phyloP scores from a whole-genome alignment of 1,140 invertebrate genomes.

The Epicauta chinensis region DNA sequence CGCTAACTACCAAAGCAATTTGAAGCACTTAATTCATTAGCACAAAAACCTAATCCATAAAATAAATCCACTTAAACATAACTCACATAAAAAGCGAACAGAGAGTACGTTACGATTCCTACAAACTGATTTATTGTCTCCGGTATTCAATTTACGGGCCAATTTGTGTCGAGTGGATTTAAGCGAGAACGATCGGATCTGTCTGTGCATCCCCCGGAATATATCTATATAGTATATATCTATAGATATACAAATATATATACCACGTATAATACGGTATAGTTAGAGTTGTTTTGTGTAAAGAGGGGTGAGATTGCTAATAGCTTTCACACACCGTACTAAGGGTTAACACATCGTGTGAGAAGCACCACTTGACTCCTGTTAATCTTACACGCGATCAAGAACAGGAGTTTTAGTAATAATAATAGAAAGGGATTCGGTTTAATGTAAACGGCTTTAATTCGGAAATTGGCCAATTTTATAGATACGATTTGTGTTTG shows the following conservation, averaged over 20 bases:
- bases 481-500: constrained; percentile 1
- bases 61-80: constrained; percentile 39
- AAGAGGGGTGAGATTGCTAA: constrained; percentile 22
- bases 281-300: background rate
- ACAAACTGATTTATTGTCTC: constrained; percentile 37
- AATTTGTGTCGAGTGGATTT: constrained; percentile 40
- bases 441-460: constrained; percentile 14
- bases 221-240: too few species aligned
- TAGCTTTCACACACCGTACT: constrained; percentile 28
- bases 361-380: constrained; percentile 38
- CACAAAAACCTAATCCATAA: constrained; percentile 37
- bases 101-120: constrained; percentile 32
- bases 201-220: background rate
- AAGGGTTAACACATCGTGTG: constrained; percentile 40
- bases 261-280: too few species aligned
- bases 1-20: too few species aligned
- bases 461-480: constrained; percentile 7
- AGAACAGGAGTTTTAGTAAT: too few species aligned
- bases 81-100: constrained; percentile 31
- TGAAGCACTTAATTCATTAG: constrained; percentile 34
- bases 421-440: too few species aligned
- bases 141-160: constrained; percentile 41
- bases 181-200: constrained; percentile 30
- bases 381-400: constrained; percentile 28
- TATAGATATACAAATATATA: too few species aligned